Percentiles rank a stretch among this genome's conserved stretches.
These are phyloP conservation scores for Chaetura pelagica DNA, from an alignment of 2,113 vertebrate species.

Conservation along the genomic window DNA sequence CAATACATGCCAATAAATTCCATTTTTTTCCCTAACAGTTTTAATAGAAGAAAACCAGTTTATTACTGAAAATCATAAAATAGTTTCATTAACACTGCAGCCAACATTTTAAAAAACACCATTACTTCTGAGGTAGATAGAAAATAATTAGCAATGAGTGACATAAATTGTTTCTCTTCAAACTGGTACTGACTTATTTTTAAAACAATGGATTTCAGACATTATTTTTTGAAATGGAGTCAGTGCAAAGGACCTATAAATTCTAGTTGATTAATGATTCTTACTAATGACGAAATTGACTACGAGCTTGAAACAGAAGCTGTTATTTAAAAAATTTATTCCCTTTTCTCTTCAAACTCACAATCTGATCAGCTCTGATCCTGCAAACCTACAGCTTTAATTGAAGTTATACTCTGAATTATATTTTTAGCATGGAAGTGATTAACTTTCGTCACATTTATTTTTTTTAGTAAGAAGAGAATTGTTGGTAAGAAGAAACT, in stretches of 20 bases:
- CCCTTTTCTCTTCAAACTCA: neutral
- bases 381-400: neutral
- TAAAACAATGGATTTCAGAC: neutral
- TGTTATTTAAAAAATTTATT: neutral
- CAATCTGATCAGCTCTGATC: neutral
- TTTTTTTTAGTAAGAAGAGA: neutral
- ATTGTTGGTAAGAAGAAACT: neutral
- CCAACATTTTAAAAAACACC: neutral
- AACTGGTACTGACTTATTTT: neutral
- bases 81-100: neutral
- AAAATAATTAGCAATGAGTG: neutral
- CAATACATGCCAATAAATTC: neutral
- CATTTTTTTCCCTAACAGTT: neutral
- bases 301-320: neutral
- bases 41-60: neutral
- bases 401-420: neutral
- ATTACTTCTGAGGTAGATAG: neutral
- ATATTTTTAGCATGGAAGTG: neutral
- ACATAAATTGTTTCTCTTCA: neutral
- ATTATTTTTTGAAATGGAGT: neutral
- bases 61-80: neutral
- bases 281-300: neutral
- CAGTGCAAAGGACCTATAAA: neutral
- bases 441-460: neutral
- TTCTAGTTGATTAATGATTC: neutral